Base-by-base conservation (phyloP, 2,888 invertebrate species). In the Tenthredo amoena region DNA sequence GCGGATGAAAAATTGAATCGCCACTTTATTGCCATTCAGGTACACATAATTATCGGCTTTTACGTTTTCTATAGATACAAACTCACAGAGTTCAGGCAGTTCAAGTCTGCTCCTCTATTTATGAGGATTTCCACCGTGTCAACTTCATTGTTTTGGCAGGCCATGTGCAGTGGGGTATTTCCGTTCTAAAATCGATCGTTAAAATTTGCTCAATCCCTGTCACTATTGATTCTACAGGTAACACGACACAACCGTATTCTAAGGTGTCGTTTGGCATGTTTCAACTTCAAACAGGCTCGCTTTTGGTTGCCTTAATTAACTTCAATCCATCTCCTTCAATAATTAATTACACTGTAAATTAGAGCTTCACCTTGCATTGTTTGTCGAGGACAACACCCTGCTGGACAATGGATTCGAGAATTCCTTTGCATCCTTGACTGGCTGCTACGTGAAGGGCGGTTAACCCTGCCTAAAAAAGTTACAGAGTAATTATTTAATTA, bases 131-230 rank as follows among this genome's bases (percentile, higher is more conserved):
- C 96, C 9, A 96, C 96, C 31, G 96, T 96, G 87, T 96, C 96
- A 6, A 95, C 95, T 87, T 96, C 96, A 90, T 97, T 97, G 0
- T 96, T 95, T 87, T 96, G 95, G 88, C 97, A 96, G 34, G 97
- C 96, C 86, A 97, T 94, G 93, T 97, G 97, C 50, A 97, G 94
- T 0, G 97, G 96, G 40, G 97, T 96, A 87, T 96, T 96, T 0
- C 96, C 96, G 87, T 95, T 95, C 96, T 96, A 91, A 21, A 92
- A 93, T 86, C 34, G 37, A 12, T 62, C 18, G 37, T 40, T 1
- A 26, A 31, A 55, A 50, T 40, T 21, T n/a, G 40, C 37, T 43
- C 12, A 18, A 43, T 40, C 37, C 43, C 43, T 74, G 12, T 74
- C 26, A 43, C 26, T 62, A 68, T 18, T 18, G 5, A 34, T 34